Base-by-base conservation (phyloP, 2,888 invertebrate species). In the Lamellibrachia columna region DNA sequence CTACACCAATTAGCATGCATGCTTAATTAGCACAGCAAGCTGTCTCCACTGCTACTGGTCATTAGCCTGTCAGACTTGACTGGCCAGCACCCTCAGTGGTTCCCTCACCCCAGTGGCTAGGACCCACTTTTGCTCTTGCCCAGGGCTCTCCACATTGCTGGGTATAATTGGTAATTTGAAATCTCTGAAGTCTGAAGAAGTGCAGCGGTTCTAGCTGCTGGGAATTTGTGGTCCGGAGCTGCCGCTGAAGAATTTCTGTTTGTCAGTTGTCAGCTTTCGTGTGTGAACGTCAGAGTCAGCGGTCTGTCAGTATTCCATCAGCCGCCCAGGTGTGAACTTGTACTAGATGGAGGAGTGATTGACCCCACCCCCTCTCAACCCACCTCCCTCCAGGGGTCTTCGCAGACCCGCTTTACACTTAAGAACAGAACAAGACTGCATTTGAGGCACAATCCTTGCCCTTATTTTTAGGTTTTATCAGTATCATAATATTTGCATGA, bases 221-320 rank as follows among this genome's bases (percentile, higher is more conserved):
- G 75, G 75, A 75, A 75, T 75, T n/a, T 75, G 75, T 75, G 22
- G 75, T 75, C n/a, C n/a, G 40, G 75, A 75, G 75, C 75, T n/a
- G 2, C 75, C 4, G n/a, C 75, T n/a, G 22, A 75, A 15, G 75
- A 75, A 75, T 75, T 75, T 75, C 75, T 75, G 75, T 75, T 75
- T 75, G 75, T 75, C 75, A 75, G 75, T 75, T 75, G 75, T 75
- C 75, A 75, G 22, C 15, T n/a, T 75, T 6, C 58, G 40, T n/a
- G 75, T 75, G 75, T 75, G 75, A 75, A 75, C 75, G 75, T 75
- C 75, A 75, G 75, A n/a, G n/a, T 75, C 75, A 75, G 75, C 75
- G 75, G n/a, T 75, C 75, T 22, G 75, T 75, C 75, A 75, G 75
- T n/a, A 15, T 75, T 15, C 75, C 75, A 22, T 75, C 75, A 75